Evolutionary conservation across 2,888 invertebrate genomes (phyloP).

Genomic region (Sipunculus nudus): DNA sequence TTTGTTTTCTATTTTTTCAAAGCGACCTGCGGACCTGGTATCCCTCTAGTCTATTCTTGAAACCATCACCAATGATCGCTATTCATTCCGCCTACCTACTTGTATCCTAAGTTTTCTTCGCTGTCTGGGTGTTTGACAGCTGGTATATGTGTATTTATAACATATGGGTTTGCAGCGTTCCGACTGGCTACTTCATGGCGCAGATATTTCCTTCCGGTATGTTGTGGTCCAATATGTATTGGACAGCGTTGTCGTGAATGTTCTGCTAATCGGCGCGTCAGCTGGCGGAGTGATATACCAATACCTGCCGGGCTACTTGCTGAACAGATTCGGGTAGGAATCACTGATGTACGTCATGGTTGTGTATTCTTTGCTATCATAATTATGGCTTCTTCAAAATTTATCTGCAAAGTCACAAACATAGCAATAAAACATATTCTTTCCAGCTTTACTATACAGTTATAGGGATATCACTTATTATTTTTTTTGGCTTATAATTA

Average conservation of each 20-base stretch:
- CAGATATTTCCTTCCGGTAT: slow-evolving; percentile 47
- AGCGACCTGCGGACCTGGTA: slow-evolving; percentile 39
- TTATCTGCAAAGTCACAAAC: no score
- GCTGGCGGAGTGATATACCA: slow-evolving; percentile 45
- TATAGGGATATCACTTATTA: no score
- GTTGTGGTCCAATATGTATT: slow-evolving; percentile 48
- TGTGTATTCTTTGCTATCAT: no score
- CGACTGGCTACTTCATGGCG: slow-evolving; percentile 43
- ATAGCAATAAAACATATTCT: no score
- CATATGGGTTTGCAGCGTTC: slow-evolving; percentile 43
- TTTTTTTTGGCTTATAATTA: no score
- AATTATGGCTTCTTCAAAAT: no score
- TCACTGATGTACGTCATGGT: slow-evolving; percentile 42
- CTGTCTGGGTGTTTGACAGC: slow-evolving; percentile 38
- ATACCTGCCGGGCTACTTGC: slow-evolving; percentile 43
- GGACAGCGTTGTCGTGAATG: slow-evolving; percentile 45
- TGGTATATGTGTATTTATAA: no score
- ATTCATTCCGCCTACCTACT: slow-evolving; percentile 42
- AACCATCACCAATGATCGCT: slow-evolving; percentile 39
- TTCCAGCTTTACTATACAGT: no score
- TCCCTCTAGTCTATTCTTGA: slow-evolving; percentile 40
- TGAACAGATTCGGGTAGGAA: slow-evolving; percentile 41
- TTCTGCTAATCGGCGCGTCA: slow-evolving; percentile 42
- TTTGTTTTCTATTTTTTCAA: slow-evolving; percentile 46
- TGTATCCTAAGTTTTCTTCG: slow-evolving; percentile 35